A percentile compares a stretch with the other conserved stretches of the same genome.
phyloP scores from a whole-genome alignment of 2,113 vertebrate genomes.

The Eretmochelys imbricata region DNA sequence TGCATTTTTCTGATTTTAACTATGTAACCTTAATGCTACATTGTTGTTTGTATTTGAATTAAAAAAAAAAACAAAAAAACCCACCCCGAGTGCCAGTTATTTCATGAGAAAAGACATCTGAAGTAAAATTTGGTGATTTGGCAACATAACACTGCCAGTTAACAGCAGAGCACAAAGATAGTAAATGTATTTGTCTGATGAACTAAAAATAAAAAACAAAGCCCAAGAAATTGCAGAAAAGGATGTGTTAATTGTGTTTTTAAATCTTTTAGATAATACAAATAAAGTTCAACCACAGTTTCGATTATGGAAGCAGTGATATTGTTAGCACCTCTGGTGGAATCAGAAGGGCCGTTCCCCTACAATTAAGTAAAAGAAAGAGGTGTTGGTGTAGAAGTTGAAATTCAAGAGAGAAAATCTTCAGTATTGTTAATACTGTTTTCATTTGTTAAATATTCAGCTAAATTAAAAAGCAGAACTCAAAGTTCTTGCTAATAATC shows the following conservation, averaged over 20 bases:
- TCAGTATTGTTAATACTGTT: not conserved
- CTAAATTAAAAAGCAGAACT: not conserved
- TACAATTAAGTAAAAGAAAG: not conserved
- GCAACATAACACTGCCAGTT: not conserved
- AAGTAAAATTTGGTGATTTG: not conserved
- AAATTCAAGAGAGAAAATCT: not conserved
- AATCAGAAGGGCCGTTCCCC: not conserved
- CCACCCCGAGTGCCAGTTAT: not conserved
- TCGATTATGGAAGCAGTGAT: too few relatives aligned
- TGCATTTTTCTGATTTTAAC: not conserved
- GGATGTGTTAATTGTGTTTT: not conserved
- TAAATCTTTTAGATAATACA: not conserved
- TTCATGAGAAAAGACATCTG: not conserved
- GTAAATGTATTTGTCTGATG: not conserved
- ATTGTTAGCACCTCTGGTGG: not conserved
- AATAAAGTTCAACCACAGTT: not conserved
- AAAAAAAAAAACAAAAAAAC: not conserved
- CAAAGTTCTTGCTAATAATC: not conserved
- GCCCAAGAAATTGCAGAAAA: not conserved
- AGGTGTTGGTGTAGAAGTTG: not conserved
- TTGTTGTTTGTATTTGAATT: not conserved
- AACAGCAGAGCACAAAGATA: not conserved
- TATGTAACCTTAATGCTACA: not conserved
- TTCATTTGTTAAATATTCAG: not conserved
- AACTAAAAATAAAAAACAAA: not conserved